A percentile compares a stretch with the other conserved stretches of the same genome.
Evolutionary conservation across 64 coral and sea anemone species (phyloP).

Genomic region (Montipora capricornis): DNA sequence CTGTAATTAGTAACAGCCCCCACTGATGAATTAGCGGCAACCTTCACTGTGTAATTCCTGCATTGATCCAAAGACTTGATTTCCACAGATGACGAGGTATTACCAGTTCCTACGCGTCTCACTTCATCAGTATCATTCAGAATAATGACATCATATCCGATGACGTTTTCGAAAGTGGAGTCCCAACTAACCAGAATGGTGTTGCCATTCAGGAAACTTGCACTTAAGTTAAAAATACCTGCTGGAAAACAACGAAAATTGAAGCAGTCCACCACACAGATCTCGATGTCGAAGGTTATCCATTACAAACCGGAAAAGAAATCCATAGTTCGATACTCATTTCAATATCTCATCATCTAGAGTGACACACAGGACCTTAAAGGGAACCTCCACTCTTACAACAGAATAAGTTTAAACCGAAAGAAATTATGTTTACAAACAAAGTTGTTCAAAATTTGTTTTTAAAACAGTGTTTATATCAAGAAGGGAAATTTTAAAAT

Average conservation of each 20-base stretch:
- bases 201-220: not conserved
- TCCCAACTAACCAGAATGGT: not conserved
- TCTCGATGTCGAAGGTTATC: not conserved
- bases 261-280: no score
- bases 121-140: not conserved
- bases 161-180: not conserved
- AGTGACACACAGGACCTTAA: no score
- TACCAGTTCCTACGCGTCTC: not conserved
- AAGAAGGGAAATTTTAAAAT: no score
- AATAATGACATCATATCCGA: constrained; percentile 8
- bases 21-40: not conserved
- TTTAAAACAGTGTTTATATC: no score
- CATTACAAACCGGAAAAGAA: not conserved
- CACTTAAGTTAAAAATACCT: not conserved
- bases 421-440: no score
- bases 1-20: not conserved
- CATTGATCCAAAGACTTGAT: not conserved
- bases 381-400: no score
- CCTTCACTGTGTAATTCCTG: constrained; percentile 4
- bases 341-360: no score
- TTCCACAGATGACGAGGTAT: not conserved
- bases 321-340: no score
- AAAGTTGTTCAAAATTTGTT: no score
- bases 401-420: no score
- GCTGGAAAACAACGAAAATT: not conserved